Conservation (phyloP, 2,888 invertebrate genomes). For the Agrotis clavis region DNA sequence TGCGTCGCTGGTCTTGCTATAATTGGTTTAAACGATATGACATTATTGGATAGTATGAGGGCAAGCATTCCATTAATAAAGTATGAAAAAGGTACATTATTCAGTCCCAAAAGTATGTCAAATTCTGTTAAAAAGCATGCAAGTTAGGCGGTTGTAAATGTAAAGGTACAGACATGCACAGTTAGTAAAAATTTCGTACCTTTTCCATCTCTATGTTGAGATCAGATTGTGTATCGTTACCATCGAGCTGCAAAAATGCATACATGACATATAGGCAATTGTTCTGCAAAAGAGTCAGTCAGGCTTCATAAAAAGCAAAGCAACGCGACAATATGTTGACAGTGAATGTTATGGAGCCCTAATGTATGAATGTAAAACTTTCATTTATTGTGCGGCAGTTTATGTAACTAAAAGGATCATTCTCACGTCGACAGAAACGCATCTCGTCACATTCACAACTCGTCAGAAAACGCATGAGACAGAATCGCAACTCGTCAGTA, state of each 20-base stretch:
- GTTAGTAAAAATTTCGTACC: slow-evolving; percentile 89
- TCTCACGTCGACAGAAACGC: no score
- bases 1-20: slow-evolving; percentile 34
- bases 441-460: no score
- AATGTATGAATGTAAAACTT: slow-evolving; percentile 43
- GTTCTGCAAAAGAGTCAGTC: slow-evolving; percentile 76
- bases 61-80: slow-evolving; percentile 73
- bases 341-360: slow-evolving; percentile 39
- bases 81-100: slow-evolving; percentile 86
- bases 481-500: no score
- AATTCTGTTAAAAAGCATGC: slow-evolving; percentile 70
- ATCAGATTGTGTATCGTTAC: slow-evolving; percentile 89
- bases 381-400: slow-evolving; percentile 26
- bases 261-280: slow-evolving; percentile 82
- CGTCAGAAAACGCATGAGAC: no score
- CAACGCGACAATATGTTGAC: slow-evolving; percentile 59
- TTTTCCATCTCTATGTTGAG: slow-evolving; percentile 91
- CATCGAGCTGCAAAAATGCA: slow-evolving; percentile 91
- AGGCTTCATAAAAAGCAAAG: slow-evolving; percentile 73
- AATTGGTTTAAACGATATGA: slow-evolving; percentile 57
- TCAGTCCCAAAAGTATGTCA: slow-evolving; percentile 60
- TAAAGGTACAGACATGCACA: slow-evolving; percentile 81
- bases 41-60: slow-evolving; percentile 54
- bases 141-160: slow-evolving; percentile 70
- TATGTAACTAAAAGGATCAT: no score